Percentiles rank a stretch among this genome's conserved stretches.
phyloP scores from a whole-genome alignment of 2,888 invertebrate genomes.

The Itoplectis maculator region DNA sequence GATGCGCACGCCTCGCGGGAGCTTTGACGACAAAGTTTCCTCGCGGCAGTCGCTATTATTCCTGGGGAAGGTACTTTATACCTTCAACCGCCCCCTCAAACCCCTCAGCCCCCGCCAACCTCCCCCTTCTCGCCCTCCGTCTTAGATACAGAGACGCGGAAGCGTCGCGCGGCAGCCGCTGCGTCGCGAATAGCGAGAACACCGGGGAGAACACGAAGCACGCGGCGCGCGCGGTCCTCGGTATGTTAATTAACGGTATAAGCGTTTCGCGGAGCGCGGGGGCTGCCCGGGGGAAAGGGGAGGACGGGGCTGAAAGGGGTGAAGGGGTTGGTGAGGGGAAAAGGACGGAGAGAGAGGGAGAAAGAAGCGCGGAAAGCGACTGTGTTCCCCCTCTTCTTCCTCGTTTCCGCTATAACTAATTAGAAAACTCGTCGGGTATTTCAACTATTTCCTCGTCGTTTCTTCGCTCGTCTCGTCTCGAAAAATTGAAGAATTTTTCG shows the following conservation, averaged over 20 bases:
- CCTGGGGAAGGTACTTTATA: conserved; percentile 48
- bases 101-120: too few relatives aligned
- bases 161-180: conserved; percentile 26
- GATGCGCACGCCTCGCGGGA: not conserved
- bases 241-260: conserved; percentile 83
- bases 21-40: conserved; percentile 61
- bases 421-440: conserved; percentile 78
- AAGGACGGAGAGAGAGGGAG: conserved; percentile 45
- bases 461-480: not conserved
- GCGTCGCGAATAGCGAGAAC: conserved; percentile 32
- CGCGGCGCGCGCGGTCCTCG: conserved; percentile 70
- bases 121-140: conserved; percentile 32
- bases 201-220: conserved; percentile 40
- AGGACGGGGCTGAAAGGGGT: too few relatives aligned
- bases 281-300: conserved; percentile 69
- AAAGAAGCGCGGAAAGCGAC: not conserved
- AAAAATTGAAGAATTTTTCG: too few relatives aligned
- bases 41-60: conserved; percentile 58
- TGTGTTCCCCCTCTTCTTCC: too few relatives aligned
- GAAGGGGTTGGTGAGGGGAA: conserved; percentile 67
- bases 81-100: too few relatives aligned
- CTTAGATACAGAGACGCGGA: conserved; percentile 63
- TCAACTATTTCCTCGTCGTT: conserved; percentile 78
- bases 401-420: conserved; percentile 80
- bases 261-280: conserved; percentile 79